phyloP scores from a whole-genome alignment of 2,113 vertebrate species.

The Aegotheles bennettii region DNA sequence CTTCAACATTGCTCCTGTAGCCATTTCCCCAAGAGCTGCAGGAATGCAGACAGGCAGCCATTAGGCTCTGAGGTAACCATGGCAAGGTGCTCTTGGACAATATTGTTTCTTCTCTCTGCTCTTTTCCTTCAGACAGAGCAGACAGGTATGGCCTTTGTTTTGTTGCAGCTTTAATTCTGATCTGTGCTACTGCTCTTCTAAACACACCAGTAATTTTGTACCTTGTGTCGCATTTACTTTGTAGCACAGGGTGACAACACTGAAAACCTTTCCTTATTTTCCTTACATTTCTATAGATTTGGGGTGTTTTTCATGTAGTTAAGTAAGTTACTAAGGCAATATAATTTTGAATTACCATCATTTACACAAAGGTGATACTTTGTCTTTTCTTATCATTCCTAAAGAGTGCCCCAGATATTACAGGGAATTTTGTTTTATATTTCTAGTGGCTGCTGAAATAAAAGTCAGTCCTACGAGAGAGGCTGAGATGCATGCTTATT shows the following conservation, averaged over 20 bases:
- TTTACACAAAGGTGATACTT: neutral
- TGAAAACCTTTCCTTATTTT: neutral
- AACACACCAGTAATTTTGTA: neutral
- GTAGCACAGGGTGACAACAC: neutral
- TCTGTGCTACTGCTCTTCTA: neutral
- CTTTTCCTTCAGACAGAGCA: constrained; percentile 58
- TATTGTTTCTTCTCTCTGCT: constrained; percentile 44
- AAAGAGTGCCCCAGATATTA: neutral
- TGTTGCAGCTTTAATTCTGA: neutral
- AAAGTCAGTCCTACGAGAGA: neutral
- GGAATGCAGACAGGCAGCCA: neutral
- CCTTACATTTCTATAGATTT: neutral
- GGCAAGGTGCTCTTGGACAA: constrained; percentile 43
- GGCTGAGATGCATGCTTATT: neutral
- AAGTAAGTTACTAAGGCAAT: neutral
- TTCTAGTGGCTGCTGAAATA: neutral
- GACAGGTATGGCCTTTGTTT: constrained; percentile 65
- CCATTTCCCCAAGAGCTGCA: neutral
- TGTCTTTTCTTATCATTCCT: neutral
- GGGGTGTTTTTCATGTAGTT: neutral
- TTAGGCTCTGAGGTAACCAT: constrained; percentile 16
- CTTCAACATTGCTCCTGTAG: neutral
- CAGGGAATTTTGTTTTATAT: neutral
- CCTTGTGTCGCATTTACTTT: neutral
- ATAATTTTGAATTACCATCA: neutral